These are phyloP conservation scores for Danio albolineatus DNA, from an alignment of 2,797 vertebrate species.

Conservation along the genomic window DNA sequence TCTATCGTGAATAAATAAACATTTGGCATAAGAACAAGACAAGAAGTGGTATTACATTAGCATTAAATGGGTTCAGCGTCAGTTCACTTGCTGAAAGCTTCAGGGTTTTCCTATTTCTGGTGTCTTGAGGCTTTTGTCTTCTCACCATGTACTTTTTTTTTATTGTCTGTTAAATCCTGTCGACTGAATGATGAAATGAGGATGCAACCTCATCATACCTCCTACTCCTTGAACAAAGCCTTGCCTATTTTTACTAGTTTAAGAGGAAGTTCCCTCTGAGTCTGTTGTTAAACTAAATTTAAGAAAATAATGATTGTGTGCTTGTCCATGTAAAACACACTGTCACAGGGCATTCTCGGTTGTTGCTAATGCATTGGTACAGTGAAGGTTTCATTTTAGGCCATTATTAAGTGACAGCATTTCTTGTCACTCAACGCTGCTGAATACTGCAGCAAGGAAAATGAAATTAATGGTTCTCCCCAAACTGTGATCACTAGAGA, in stretches of 20 bases:
- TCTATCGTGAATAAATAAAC: conserved; percentile 41
- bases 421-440: not conserved
- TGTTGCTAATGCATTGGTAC: not conserved
- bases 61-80: conserved; percentile 19
- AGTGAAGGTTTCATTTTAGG: not conserved
- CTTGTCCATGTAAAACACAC: conserved; percentile 8
- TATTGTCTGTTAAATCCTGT: not conserved
- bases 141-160: not conserved
- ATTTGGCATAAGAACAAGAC: not conserved
- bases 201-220: conserved; percentile 37
- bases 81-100: conserved; percentile 37
- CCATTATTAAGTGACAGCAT: conserved; percentile 4
- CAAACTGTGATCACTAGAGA: not conserved
- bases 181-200: conserved; percentile 52
- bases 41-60: not conserved
- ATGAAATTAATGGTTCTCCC: not conserved
- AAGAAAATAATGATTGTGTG: not conserved
- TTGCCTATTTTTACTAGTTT: conserved; percentile 2
- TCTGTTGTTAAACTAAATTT: not conserved
- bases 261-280: not conserved
- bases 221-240: conserved; percentile 23
- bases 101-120: conserved; percentile 13
- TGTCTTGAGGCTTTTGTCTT: conserved; percentile 8
- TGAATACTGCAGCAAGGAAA: not conserved
- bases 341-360: not conserved